Percentiles rank a stretch among this genome's conserved stretches.
Conservation (phyloP, 2,113 vertebrate species). For the Rhinolophus ferrumequinum region DNA sequence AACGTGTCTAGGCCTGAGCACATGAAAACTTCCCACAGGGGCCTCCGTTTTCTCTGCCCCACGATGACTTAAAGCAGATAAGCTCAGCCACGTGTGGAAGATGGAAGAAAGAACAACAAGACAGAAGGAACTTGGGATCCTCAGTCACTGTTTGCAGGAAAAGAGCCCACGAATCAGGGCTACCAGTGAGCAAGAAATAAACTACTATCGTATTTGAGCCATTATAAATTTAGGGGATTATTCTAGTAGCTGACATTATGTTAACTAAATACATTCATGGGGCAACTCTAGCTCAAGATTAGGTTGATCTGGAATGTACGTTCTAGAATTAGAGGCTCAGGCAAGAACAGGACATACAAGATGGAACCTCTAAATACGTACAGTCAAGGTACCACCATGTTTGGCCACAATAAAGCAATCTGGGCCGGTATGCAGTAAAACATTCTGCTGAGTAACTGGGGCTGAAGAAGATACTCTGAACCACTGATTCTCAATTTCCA, state of each 20-base stretch:
- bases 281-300: neutral
- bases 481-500: neutral
- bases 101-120: neutral
- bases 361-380: neutral
- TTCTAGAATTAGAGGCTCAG: neutral
- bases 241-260: neutral
- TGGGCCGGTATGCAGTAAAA: neutral
- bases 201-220: neutral
- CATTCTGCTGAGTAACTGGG: neutral
- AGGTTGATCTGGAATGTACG: neutral
- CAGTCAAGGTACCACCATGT: neutral
- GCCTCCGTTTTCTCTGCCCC: neutral
- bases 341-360: neutral
- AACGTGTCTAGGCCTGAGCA: neutral
- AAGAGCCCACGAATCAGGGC: neutral
- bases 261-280: neutral
- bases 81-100: neutral
- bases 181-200: neutral
- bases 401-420: neutral
- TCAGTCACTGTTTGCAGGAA: neutral
- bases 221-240: neutral
- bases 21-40: neutral
- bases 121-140: neutral
- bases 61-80: fast-evolving
- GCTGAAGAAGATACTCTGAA: neutral